Conservation (phyloP, 1,140 invertebrate species). For the Rhyacophila brunnea region DNA sequence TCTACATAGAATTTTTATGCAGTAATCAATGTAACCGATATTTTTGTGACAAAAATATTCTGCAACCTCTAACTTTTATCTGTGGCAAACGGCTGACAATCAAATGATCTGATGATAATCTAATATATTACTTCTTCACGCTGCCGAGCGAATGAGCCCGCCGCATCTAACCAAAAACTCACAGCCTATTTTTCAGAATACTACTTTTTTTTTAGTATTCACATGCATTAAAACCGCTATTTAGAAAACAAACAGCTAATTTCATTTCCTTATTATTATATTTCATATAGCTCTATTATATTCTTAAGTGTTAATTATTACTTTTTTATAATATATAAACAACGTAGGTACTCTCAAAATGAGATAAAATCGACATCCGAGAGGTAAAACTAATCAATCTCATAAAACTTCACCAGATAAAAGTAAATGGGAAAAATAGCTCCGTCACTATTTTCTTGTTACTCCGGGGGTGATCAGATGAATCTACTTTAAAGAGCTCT, state of each 20-base stretch:
- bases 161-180: conserved; percentile 27
- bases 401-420: no score
- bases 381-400: neutral
- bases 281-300: conserved; percentile 7
- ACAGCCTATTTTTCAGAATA: conserved; percentile 26
- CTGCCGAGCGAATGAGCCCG: neutral
- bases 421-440: no score
- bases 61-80: conserved; percentile 7
- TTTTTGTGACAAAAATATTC: no score
- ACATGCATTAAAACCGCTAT: conserved; percentile 13
- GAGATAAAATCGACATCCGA: no score
- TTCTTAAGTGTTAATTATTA: conserved; percentile 24
- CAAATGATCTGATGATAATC: neutral
- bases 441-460: no score
- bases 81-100: conserved; percentile 20
- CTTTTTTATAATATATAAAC: conserved; percentile 13
- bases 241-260: conserved; percentile 8
- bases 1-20: no score
- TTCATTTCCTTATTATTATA: conserved; percentile 5
- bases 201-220: conserved; percentile 17
- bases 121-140: neutral
- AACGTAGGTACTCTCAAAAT: no score
- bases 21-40: no score
- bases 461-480: no score
- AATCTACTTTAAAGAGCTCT: no score